Percentiles rank a stretch among this genome's conserved stretches.
Evolutionary conservation across 1,140 invertebrate species (phyloP).

Genomic region (Aphelinus atriplicis): DNA sequence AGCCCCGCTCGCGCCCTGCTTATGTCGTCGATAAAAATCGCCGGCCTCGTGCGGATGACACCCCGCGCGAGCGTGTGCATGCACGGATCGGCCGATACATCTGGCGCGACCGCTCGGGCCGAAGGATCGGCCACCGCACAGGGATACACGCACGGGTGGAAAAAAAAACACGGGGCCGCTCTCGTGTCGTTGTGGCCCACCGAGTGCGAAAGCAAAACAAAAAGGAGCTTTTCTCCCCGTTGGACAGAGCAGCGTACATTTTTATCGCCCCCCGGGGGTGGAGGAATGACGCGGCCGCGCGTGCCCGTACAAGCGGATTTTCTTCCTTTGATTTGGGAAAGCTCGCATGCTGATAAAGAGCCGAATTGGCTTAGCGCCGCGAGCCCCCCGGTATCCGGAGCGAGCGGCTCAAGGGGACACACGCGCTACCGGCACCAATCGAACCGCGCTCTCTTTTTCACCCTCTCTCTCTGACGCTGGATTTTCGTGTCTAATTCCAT

Average conservation of each 20-base stretch:
- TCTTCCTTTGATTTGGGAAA: background rate
- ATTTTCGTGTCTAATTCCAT: conserved; percentile 27
- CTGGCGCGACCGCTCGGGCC: too few relatives aligned
- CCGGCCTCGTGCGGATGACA: too few relatives aligned
- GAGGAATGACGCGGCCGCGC: background rate
- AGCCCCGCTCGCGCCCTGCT: too few relatives aligned
- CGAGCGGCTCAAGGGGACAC: too few relatives aligned
- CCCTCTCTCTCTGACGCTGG: background rate
- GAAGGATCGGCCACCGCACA: too few relatives aligned
- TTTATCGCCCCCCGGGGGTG: background rate
- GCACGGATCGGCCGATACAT: background rate
- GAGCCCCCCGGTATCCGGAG: too few relatives aligned
- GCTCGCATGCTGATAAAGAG: background rate
- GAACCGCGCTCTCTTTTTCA: background rate
- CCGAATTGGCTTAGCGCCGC: background rate
- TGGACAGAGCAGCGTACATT: background rate
- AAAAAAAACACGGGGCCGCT: too few relatives aligned
- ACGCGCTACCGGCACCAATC: background rate
- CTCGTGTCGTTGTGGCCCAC: too few relatives aligned
- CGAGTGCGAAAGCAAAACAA: too few relatives aligned
- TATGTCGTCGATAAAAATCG: too few relatives aligned
- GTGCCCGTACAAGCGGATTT: background rate
- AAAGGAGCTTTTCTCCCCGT: too few relatives aligned
- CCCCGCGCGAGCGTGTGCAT: conserved; percentile 3
- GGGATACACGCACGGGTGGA: too few relatives aligned